A percentile compares a stretch with the other conserved stretches of the same genome.
These are phyloP conservation scores for Sebastes cheni DNA, from an alignment of 2,797 vertebrate genomes.

Conservation along the genomic window DNA sequence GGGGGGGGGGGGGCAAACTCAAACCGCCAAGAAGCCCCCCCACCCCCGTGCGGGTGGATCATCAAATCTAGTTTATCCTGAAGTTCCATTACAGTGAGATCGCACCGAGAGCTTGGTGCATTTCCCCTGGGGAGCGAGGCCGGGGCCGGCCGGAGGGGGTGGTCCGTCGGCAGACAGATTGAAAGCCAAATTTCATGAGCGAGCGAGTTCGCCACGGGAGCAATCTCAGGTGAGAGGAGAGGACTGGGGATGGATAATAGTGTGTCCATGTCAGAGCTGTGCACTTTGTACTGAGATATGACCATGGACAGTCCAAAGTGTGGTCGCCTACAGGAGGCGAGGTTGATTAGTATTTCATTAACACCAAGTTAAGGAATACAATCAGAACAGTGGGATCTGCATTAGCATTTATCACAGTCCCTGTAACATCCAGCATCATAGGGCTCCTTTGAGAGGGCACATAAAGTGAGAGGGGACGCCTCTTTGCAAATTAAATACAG, in stretches of 20 bases:
- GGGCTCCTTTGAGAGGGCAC: no score
- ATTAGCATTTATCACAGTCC: no score
- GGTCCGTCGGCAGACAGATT: constrained; percentile 44
- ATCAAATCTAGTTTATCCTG: constrained; percentile 72
- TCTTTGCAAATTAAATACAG: no score
- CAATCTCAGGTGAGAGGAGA: constrained; percentile 42
- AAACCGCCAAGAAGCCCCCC: constrained; percentile 15
- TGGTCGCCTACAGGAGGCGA: background rate
- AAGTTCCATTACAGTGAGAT: constrained; percentile 69
- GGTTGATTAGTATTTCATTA: background rate
- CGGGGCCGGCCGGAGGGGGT: constrained; percentile 2
- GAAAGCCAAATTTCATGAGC: constrained; percentile 50
- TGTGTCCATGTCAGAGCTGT: constrained; percentile 16
- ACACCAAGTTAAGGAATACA: background rate
- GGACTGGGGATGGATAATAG: constrained; percentile 18
- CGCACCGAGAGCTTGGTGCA: constrained; percentile 50
- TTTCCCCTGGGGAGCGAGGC: constrained; percentile 46
- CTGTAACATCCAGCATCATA: no score
- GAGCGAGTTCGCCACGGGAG: constrained; percentile 25
- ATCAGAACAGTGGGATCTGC: no score
- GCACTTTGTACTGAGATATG: background rate
- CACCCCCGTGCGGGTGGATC: constrained; percentile 29
- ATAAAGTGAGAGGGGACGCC: accelerated
- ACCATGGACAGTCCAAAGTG: background rate
- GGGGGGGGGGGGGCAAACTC: background rate